These are phyloP conservation scores for Gnathonemus echidnorhynchus DNA, from an alignment of 2,113 vertebrate genomes.

Conservation along the genomic window DNA sequence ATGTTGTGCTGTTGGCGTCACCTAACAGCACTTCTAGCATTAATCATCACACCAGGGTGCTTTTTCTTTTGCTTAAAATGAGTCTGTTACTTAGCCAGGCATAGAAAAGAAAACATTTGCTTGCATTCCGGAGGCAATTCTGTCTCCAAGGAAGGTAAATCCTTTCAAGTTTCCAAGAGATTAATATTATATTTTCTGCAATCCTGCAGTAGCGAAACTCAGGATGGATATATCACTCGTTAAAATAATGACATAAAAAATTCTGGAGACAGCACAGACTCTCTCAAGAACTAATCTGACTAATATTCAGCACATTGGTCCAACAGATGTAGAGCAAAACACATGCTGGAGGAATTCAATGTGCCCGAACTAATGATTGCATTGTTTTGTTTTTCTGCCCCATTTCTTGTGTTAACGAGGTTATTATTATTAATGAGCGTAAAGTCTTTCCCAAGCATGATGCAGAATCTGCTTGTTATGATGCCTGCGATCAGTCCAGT, in stretches of 20 bases:
- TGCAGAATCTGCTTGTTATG: not conserved
- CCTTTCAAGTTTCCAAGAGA: not conserved
- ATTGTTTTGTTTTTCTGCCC: constrained; percentile 4
- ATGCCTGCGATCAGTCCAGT: not conserved
- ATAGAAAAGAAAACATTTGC: not conserved
- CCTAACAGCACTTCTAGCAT: not conserved
- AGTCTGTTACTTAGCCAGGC: not conserved
- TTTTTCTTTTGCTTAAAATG: not conserved
- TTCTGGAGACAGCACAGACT: not conserved
- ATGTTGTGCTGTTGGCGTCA: not conserved
- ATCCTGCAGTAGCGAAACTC: not conserved
- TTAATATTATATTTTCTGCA: constrained; percentile 1
- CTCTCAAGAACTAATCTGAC: not conserved
- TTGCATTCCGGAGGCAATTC: not conserved
- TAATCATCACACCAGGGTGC: not conserved
- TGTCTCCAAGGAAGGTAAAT: not conserved
- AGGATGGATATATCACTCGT: not conserved
- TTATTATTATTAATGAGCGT: constrained; percentile 7
- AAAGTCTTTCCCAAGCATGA: not conserved
- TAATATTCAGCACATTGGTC: not conserved
- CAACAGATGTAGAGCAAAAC: not conserved
- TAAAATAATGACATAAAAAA: not conserved
- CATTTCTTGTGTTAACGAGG: constrained; percentile 9
- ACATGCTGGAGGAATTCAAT: not conserved
- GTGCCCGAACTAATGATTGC: not conserved